A percentile compares a stretch with the other conserved stretches of the same genome.
phyloP scores from a whole-genome alignment of 2,888 invertebrate species.

The Tupiocoris notatus region DNA sequence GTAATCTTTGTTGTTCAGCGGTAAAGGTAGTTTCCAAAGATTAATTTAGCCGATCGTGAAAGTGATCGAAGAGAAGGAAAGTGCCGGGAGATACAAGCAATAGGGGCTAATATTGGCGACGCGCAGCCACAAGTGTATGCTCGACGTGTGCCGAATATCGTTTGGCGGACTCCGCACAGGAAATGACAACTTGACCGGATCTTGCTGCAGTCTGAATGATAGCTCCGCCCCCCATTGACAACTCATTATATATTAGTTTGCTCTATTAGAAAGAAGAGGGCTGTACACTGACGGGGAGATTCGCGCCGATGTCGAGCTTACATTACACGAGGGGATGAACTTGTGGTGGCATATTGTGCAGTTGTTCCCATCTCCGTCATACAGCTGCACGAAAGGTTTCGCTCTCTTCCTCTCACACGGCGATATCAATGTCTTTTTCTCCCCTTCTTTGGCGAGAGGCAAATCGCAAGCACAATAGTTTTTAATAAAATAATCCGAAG shows the following conservation, averaged over 20 bases:
- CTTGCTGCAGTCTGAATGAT: constrained; percentile 3
- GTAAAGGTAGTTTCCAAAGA: no score
- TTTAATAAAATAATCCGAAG: constrained; percentile 40
- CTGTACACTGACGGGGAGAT: constrained; percentile 10
- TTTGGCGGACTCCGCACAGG: neutral
- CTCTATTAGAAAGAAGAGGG: constrained; percentile 45
- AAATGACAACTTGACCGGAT: constrained; percentile 22
- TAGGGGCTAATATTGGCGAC: no score
- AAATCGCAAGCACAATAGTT: constrained; percentile 33
- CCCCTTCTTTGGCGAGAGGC: neutral
- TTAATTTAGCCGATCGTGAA: no score
- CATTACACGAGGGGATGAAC: constrained; percentile 26
- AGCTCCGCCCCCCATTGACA: constrained; percentile 44
- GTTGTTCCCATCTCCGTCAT: neutral
- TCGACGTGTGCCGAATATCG: no score
- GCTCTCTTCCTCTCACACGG: neutral
- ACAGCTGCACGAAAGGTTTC: neutral
- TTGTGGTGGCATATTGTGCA: constrained; percentile 25
- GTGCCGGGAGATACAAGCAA: no score
- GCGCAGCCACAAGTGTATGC: no score
- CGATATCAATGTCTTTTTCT: constrained; percentile 24
- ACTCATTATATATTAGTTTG: constrained; percentile 50
- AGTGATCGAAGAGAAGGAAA: no score
- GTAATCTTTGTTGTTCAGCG: no score
- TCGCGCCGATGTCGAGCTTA: constrained; percentile 2